Evolutionary conservation across 2,888 invertebrate genomes (phyloP).

Genomic region (Clusia tigrina): DNA sequence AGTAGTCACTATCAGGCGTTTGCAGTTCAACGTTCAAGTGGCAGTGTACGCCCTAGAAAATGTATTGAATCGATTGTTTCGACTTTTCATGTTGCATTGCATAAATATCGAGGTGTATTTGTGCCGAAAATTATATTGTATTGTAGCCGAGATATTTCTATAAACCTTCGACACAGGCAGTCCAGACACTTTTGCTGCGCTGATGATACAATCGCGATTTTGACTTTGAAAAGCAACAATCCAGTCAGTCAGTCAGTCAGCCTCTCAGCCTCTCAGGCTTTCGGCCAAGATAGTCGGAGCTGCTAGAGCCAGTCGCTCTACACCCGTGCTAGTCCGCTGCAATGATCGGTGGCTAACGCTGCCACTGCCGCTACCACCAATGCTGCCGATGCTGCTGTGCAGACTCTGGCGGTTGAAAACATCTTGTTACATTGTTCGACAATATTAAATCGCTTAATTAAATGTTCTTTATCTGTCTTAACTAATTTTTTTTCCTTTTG

Average conservation of each 20-base stretch:
- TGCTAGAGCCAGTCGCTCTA: slow-evolving; percentile 1
- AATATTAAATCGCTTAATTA: slow-evolving; percentile 61
- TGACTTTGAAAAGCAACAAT: slow-evolving; percentile 53
- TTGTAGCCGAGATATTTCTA: no score
- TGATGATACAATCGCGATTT: slow-evolving; percentile 59
- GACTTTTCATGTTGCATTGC: slow-evolving; percentile 36
- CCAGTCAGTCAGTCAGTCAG: no score
- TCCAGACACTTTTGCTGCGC: slow-evolving; percentile 23
- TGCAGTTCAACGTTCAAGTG: slow-evolving; percentile 64
- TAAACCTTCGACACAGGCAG: slow-evolving; percentile 21
- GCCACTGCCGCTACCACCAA: slow-evolving; percentile 27
- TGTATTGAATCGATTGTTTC: slow-evolving; percentile 56
- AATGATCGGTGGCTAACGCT: slow-evolving; percentile 23
- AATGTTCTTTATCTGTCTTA: slow-evolving; percentile 46
- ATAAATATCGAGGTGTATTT: neutral
- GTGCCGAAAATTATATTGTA: slow-evolving; percentile 3
- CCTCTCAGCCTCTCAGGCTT: neutral
- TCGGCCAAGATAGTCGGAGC: neutral
- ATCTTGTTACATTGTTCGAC: slow-evolving; percentile 51
- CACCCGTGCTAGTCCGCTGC: slow-evolving; percentile 14
- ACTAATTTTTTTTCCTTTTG: slow-evolving; percentile 44
- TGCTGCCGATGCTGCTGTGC: slow-evolving; percentile 33
- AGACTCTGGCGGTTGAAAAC: slow-evolving; percentile 15
- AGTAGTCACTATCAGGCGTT: slow-evolving; percentile 62
- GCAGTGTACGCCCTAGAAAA: slow-evolving; percentile 62